Conservation (phyloP, 2,797 vertebrate species). For the Benthosema pterotum region DNA sequence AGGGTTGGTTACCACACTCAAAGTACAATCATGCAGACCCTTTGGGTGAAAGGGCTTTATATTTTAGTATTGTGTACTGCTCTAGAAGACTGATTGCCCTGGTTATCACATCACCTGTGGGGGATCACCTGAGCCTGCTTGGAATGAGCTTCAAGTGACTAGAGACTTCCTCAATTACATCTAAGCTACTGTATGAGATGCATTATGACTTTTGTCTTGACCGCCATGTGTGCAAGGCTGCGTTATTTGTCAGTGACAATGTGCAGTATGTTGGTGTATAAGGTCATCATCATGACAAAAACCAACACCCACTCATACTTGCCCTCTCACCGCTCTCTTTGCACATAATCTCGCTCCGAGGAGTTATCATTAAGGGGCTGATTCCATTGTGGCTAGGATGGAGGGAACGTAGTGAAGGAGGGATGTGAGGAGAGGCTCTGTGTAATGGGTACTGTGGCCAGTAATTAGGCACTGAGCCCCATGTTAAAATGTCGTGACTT, state of each 20-base stretch:
- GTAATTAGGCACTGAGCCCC: slow-evolving; percentile 82
- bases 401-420: slow-evolving; percentile 64
- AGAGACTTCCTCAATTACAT: no score
- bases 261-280: not conserved
- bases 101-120: no score
- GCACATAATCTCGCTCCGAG: slow-evolving; percentile 66
- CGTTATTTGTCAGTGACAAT: not conserved
- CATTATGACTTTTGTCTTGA: slow-evolving; percentile 11
- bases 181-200: no score
- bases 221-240: slow-evolving; percentile 13
- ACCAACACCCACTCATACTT: slow-evolving; percentile 38
- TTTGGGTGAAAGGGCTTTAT: no score
- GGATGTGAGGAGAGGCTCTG: slow-evolving; percentile 41
- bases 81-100: no score
- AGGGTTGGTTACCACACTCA: no score
- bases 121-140: no score
- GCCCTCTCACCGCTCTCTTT: slow-evolving; percentile 9
- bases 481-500: slow-evolving; percentile 84
- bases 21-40: no score
- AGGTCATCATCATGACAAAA: slow-evolving; percentile 22
- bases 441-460: slow-evolving; percentile 84
- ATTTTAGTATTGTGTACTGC: no score
- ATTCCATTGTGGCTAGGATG: slow-evolving; percentile 72
- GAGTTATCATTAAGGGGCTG: slow-evolving; percentile 76
- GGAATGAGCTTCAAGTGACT: no score